phyloP scores from a whole-genome alignment of 2,888 invertebrate species.

The Dyspetes luteomarginatus region DNA sequence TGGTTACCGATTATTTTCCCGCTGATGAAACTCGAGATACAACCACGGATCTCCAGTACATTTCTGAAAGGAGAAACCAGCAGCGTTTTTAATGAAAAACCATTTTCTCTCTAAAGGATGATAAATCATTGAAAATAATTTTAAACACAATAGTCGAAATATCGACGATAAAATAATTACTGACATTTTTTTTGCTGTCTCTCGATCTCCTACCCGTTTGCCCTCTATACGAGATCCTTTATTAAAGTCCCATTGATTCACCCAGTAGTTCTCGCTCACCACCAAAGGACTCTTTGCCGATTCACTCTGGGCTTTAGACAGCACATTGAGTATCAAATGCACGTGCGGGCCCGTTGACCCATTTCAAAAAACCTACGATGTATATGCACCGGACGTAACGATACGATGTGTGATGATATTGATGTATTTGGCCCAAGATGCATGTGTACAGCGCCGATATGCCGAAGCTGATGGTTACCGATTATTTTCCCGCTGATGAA shows the following conservation, averaged over 20 bases:
- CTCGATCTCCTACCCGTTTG: constrained; percentile 36
- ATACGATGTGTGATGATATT: background rate
- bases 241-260: constrained; percentile 53
- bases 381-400: background rate
- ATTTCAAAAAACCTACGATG: constrained; percentile 20
- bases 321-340: constrained; percentile 22
- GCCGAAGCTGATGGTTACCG: background rate
- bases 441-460: background rate
- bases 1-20: constrained; percentile 8
- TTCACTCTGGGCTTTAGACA: constrained; percentile 17
- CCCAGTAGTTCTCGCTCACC: constrained; percentile 8
- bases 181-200: too few species aligned
- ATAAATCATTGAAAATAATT: too few species aligned
- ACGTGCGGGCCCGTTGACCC: constrained; percentile 40
- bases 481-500: constrained; percentile 3
- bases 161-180: too few species aligned
- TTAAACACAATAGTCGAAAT: too few species aligned
- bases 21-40: background rate
- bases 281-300: constrained; percentile 14
- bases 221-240: constrained; percentile 24
- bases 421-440: background rate
- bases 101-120: too few species aligned
- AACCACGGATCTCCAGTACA: too few species aligned
- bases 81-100: background rate
- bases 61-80: background rate